A percentile compares a stretch with the other conserved stretches of the same genome.
These are phyloP conservation scores for Limnephilus rhombicus DNA, from an alignment of 2,888 invertebrate genomes.

Conservation along the genomic window DNA sequence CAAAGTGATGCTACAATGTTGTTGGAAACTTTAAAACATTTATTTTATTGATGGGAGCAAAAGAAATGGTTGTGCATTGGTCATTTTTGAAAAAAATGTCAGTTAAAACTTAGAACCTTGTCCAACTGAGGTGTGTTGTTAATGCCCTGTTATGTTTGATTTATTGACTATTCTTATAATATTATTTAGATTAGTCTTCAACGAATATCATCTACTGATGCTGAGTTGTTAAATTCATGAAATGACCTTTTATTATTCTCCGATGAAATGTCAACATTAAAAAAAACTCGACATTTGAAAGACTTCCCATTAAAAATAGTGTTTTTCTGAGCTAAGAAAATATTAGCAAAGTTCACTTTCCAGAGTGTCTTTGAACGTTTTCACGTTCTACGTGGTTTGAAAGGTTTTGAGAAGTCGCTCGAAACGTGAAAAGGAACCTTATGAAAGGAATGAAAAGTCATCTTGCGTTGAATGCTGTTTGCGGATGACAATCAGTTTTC, in stretches of 20 bases:
- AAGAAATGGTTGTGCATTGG: no score
- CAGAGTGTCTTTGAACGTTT: background rate
- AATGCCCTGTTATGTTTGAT: no score
- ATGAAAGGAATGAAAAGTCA: background rate
- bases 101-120: no score
- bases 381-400: background rate
- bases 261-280: background rate
- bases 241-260: background rate
- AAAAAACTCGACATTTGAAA: background rate
- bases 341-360: background rate
- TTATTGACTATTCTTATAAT: no score
- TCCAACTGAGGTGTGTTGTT: no score
- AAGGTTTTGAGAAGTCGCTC: background rate
- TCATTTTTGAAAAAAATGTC: no score
- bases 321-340: background rate
- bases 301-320: background rate
- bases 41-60: no score
- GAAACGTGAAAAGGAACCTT: background rate
- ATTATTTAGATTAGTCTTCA: background rate
- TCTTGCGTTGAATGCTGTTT: background rate
- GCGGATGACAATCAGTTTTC: background rate
- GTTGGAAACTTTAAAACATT: no score
- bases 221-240: background rate
- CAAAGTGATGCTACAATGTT: no score
- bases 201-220: background rate